Percentiles rank a stretch among this genome's conserved stretches.
Conservation (phyloP, 2,113 vertebrate genomes). For the Spea bombifrons region DNA sequence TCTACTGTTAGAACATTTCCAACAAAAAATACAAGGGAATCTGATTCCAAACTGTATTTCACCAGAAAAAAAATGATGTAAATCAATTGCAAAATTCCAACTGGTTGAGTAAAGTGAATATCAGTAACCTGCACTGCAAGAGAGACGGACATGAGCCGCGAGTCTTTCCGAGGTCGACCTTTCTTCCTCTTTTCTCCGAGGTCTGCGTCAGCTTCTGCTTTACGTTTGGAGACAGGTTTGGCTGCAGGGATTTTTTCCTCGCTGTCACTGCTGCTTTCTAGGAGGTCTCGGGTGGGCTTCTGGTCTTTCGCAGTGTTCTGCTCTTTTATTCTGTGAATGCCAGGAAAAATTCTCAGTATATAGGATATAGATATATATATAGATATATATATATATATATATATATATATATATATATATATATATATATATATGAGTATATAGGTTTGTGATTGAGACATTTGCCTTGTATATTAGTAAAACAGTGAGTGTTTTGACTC, state of each 20-base stretch:
- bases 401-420: no score
- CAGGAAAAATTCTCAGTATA: not conserved
- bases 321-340: slow-evolving; percentile 75
- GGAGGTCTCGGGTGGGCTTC: slow-evolving; percentile 70
- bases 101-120: not conserved
- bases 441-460: no score
- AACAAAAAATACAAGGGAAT: no score
- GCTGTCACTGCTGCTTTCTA: slow-evolving; percentile 92
- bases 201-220: slow-evolving; percentile 80
- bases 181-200: slow-evolving; percentile 95
- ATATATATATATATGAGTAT: no score
- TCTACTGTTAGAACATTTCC: no score
- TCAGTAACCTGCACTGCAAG: slow-evolving; percentile 77
- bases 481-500: no score
- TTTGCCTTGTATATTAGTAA: no score
- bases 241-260: slow-evolving; percentile 83
- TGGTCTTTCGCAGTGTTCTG: slow-evolving; percentile 72
- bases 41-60: no score
- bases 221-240: slow-evolving; percentile 83
- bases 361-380: no score
- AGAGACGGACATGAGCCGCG: slow-evolving; percentile 75
- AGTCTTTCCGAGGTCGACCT: slow-evolving; percentile 89
- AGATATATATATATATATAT: no score
- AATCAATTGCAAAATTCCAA: no score
- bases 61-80: no score